Evolutionary conservation across 2,888 invertebrate species (phyloP).

Genomic region (Trichopoda pennipes): DNA sequence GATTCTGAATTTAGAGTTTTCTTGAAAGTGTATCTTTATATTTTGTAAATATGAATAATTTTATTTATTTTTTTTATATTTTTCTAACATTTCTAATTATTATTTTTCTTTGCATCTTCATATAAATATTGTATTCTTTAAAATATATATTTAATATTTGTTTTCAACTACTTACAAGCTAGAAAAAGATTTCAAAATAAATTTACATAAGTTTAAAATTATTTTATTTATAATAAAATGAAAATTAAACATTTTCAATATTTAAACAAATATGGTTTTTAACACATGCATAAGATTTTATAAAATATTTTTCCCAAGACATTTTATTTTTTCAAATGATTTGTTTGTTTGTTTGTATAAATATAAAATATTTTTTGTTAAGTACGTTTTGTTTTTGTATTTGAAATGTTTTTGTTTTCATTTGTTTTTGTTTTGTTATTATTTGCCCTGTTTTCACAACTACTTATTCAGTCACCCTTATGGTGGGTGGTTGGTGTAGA

Average conservation of each 20-base stretch:
- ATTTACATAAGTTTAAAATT: slow-evolving; percentile 40
- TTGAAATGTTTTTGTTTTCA: slow-evolving; percentile 4
- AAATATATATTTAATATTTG: slow-evolving; percentile 37
- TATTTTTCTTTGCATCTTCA: slow-evolving; percentile 43
- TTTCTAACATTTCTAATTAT: slow-evolving; percentile 32
- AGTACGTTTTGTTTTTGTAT: slow-evolving; percentile 31
- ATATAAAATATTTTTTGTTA: slow-evolving; percentile 17
- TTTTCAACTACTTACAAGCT: slow-evolving; percentile 64
- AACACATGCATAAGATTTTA: background rate
- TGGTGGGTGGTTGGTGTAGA: too few species aligned
- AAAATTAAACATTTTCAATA: background rate
- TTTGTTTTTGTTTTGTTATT: slow-evolving; percentile 34
- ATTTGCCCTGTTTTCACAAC: slow-evolving; percentile 58
- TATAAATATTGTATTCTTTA: slow-evolving; percentile 43
- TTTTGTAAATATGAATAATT: slow-evolving; percentile 63
- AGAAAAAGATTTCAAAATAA: slow-evolving; percentile 25
- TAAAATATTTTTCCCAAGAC: slow-evolving; percentile 3
- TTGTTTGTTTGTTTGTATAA: background rate
- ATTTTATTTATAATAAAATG: background rate
- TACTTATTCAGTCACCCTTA: slow-evolving; percentile 56
- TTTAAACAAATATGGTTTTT: background rate
- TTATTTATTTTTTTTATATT: slow-evolving; percentile 30
- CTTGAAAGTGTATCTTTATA: slow-evolving; percentile 73
- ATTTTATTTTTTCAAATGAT: background rate
- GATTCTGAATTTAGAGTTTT: slow-evolving; percentile 90